phyloP scores from a whole-genome alignment of 2,113 vertebrate species.

The Sarotherodon lohbergeri region DNA sequence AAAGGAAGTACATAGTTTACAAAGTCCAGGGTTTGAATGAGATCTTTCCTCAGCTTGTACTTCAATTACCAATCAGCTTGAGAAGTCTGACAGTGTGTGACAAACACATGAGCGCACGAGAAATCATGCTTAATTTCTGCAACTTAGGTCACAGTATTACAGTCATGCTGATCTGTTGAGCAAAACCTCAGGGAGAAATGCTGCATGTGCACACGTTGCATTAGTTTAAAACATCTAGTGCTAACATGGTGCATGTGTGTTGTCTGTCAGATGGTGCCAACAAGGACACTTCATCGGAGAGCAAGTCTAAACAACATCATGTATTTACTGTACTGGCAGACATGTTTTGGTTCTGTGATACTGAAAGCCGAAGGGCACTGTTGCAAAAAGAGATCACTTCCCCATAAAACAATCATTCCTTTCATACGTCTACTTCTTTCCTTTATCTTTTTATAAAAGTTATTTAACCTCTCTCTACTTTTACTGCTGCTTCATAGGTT shows the following conservation, averaged over 20 bases:
- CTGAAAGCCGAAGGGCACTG: background rate
- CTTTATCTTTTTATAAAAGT: background rate
- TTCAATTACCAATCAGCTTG: background rate
- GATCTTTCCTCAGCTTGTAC: background rate
- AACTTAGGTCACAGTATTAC: background rate
- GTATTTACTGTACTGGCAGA: background rate
- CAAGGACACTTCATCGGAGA: background rate
- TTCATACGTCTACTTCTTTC: rapidly evolving
- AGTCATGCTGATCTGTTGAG: background rate
- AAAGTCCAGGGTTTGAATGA: background rate
- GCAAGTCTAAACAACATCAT: background rate
- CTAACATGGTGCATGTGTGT: background rate
- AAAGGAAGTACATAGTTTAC: background rate
- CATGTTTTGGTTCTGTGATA: background rate
- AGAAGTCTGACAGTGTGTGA: background rate
- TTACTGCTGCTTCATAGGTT: background rate
- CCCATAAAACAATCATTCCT: background rate
- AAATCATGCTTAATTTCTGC: background rate
- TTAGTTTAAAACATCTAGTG: background rate
- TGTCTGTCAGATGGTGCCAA: background rate
- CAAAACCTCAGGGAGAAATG: background rate
- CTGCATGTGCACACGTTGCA: background rate
- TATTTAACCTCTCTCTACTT: background rate
- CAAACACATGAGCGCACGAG: background rate
- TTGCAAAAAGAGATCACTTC: background rate